These are phyloP conservation scores for Parnassius apollo DNA, from an alignment of 2,888 invertebrate genomes.

Conservation along the genomic window DNA sequence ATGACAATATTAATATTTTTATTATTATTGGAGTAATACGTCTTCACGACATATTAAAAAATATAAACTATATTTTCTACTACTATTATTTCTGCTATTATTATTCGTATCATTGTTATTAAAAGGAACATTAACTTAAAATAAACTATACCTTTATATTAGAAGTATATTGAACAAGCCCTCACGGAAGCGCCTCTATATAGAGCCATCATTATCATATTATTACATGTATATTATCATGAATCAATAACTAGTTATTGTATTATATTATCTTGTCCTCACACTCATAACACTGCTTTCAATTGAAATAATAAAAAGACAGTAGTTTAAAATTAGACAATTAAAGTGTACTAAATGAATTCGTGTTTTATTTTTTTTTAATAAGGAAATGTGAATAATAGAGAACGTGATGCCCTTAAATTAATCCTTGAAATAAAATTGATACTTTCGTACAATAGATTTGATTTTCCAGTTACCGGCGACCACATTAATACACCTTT, in stretches of 20 bases:
- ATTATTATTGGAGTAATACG: too few relatives aligned
- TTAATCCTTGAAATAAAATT: slow-evolving; percentile 24
- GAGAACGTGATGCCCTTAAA: slow-evolving; percentile 20
- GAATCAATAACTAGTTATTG: slow-evolving; percentile 24
- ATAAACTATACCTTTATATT: not conserved
- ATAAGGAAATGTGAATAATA: slow-evolving; percentile 23
- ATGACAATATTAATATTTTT: too few relatives aligned
- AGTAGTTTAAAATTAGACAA: slow-evolving; percentile 6
- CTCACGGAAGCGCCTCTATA: not conserved
- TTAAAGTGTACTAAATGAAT: slow-evolving; percentile 1
- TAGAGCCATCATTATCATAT: slow-evolving; percentile 14
- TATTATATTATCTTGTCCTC: slow-evolving; percentile 8
- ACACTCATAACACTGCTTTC: slow-evolving; percentile 7
- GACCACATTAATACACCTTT: slow-evolving; percentile 55
- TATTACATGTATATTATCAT: slow-evolving; percentile 27
- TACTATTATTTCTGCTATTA: too few relatives aligned
- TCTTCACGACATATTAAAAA: too few relatives aligned
- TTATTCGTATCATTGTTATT: too few relatives aligned
- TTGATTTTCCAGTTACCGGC: slow-evolving; percentile 42
- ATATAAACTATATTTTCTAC: too few relatives aligned
- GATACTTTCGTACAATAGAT: slow-evolving; percentile 28
- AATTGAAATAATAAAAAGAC: slow-evolving; percentile 16
- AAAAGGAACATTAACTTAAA: too few relatives aligned
- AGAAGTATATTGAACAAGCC: not conserved
- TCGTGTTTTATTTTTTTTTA: slow-evolving; percentile 5